Evolutionary conservation across 2,113 vertebrate genomes (phyloP).

Genomic region (Halcyon malimbica): DNA sequence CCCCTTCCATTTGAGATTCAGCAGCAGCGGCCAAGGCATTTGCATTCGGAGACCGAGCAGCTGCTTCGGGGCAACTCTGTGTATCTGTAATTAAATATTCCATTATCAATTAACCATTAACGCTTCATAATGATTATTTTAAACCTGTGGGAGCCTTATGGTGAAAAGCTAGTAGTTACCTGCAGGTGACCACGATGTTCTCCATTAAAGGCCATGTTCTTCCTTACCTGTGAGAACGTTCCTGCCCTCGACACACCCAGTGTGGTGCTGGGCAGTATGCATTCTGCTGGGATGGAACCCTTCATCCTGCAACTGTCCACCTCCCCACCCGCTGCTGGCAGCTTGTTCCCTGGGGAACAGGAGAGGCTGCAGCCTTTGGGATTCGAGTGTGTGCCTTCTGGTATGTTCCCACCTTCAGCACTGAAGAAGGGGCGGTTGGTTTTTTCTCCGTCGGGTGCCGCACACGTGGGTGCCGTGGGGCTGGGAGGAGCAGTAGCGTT

Average conservation of each 20-base stretch:
- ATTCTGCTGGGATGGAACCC: neutral
- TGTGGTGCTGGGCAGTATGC: neutral
- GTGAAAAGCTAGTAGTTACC: neutral
- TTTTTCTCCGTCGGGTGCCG: neutral
- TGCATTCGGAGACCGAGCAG: neutral
- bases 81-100: constrained; percentile 44
- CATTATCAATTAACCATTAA: constrained; percentile 39
- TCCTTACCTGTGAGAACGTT: neutral
- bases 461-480: fast-evolving
- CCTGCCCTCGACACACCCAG: neutral
- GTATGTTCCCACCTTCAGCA: neutral
- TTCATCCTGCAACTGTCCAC: fast-evolving
- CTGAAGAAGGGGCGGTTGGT: neutral
- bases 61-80: neutral
- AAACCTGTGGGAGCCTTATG: neutral
- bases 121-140: neutral
- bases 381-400: neutral
- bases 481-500: neutral
- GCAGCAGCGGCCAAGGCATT: neutral
- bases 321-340: neutral
- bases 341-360: neutral
- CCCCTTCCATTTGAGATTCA: neutral
- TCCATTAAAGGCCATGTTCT: neutral
- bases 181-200: neutral
- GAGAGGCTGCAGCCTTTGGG: neutral